phyloP scores from a whole-genome alignment of 2,113 vertebrate species.

The Leiothrix lutea region DNA sequence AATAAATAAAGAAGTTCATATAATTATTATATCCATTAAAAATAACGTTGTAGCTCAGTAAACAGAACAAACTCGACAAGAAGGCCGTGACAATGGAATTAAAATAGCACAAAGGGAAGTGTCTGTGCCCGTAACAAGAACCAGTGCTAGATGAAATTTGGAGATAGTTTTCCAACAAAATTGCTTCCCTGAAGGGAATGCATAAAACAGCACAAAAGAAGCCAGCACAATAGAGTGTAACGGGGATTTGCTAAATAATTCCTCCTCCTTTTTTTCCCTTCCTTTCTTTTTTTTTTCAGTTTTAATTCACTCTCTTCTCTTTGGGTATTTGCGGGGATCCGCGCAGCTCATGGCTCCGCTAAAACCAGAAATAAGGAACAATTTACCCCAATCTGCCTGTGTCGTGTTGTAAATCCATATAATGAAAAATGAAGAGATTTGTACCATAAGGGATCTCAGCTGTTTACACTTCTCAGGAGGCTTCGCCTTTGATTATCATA shows the following conservation, averaged over 20 bases:
- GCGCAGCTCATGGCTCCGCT: neutral
- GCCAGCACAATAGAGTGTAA: neutral
- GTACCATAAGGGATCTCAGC: constrained; percentile 16
- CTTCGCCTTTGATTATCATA: constrained; percentile 48
- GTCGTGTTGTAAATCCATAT: neutral
- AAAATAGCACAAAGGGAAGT: constrained; percentile 45
- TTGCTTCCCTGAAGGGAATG: constrained; percentile 40
- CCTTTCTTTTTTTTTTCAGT: neutral
- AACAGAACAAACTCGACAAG: neutral
- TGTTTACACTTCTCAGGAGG: constrained; percentile 44
- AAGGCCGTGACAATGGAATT: neutral
- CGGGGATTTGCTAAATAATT: constrained; percentile 18
- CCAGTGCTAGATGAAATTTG: neutral
- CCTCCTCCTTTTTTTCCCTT: neutral
- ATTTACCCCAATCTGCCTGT: neutral
- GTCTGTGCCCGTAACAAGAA: neutral
- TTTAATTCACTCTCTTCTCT: neutral
- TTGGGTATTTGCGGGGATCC: neutral
- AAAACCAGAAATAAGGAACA: constrained; percentile 12
- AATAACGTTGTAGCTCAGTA: neutral
- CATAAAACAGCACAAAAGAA: constrained; percentile 35
- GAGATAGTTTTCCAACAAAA: constrained; percentile 51
- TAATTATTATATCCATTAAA: constrained; percentile 41
- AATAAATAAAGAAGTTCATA: constrained; percentile 41
- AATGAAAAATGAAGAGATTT: constrained; percentile 42